phyloP scores from a whole-genome alignment of 2,888 invertebrate species.

The Caenorhabditis wallacei region DNA sequence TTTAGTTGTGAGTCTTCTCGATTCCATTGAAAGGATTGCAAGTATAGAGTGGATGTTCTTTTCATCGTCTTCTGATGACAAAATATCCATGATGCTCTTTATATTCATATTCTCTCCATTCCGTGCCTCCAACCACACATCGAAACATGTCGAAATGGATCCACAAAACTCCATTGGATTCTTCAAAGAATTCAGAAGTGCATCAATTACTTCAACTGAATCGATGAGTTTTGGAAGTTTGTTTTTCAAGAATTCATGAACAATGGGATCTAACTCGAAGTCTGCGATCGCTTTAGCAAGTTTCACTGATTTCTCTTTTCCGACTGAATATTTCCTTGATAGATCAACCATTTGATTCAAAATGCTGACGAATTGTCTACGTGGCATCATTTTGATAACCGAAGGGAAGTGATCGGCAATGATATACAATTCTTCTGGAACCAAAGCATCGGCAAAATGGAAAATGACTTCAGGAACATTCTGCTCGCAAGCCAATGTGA shows the following conservation, averaged over 20 bases:
- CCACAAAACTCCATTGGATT: constrained; percentile 19
- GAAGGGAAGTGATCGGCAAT: constrained; percentile 12
- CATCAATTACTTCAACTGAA: constrained; percentile 4
- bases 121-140: constrained; percentile 49
- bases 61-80: neutral
- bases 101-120: constrained; percentile 35
- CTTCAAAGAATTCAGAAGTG: constrained; percentile 27
- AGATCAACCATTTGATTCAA: neutral
- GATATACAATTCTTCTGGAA: neutral
- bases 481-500: constrained; percentile 57
- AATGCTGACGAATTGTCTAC: constrained; percentile 17
- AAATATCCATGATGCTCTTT: constrained; percentile 25
- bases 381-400: constrained; percentile 22
- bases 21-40: constrained; percentile 26
- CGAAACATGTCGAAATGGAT: constrained; percentile 17
- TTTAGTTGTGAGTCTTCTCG: neutral
- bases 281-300: constrained; percentile 3
- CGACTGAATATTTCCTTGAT: neutral
- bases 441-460: neutral
- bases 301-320: neutral
- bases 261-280: constrained; percentile 15
- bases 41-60: neutral
- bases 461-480: constrained; percentile 31
- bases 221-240: constrained; percentile 3
- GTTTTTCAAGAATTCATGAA: neutral